phyloP scores from a whole-genome alignment of 2,888 invertebrate species.

The Camponotus fellah region DNA sequence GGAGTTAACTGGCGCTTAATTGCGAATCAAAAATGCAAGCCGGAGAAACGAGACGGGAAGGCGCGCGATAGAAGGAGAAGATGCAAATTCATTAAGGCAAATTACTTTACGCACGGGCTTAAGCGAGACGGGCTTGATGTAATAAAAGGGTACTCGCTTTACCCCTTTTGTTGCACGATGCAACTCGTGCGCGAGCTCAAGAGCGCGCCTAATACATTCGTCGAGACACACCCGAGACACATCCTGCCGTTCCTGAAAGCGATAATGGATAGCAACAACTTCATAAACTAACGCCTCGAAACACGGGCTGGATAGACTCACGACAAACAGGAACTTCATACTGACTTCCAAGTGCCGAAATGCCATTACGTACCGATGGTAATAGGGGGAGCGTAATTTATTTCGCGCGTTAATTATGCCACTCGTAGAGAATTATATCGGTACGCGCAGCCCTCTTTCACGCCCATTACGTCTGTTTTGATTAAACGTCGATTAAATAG shows the following conservation, averaged over 20 bases:
- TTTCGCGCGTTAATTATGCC: not conserved
- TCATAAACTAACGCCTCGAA: conserved; percentile 76
- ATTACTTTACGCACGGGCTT: conserved; percentile 72
- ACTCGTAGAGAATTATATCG: conserved; percentile 3
- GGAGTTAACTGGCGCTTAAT: conserved; percentile 43
- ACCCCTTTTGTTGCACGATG: conserved; percentile 73
- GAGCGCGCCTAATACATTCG: conserved; percentile 73
- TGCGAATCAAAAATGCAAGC: conserved; percentile 50
- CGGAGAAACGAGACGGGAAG: conserved; percentile 28
- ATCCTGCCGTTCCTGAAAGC: conserved; percentile 58
- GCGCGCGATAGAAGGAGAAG: conserved; percentile 52
- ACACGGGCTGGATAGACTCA: conserved; percentile 3
- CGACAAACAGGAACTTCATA: conserved; percentile 19
- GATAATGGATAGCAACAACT: conserved; percentile 83
- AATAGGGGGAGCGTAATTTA: conserved; percentile 4
- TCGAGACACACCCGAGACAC: conserved; percentile 64
- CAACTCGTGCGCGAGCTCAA: conserved; percentile 71
- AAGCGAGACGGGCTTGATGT: conserved; percentile 68
- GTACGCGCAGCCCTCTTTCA: not conserved
- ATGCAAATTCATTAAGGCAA: conserved; percentile 74
- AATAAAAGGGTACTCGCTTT: conserved; percentile 75
- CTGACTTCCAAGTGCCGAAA: conserved; percentile 8
- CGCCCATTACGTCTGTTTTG: too few species aligned
- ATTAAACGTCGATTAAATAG: not conserved
- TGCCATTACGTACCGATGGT: not conserved